Evolutionary conservation across 2,888 invertebrate species (phyloP).

Genomic region (Brassicogethes aeneus): DNA sequence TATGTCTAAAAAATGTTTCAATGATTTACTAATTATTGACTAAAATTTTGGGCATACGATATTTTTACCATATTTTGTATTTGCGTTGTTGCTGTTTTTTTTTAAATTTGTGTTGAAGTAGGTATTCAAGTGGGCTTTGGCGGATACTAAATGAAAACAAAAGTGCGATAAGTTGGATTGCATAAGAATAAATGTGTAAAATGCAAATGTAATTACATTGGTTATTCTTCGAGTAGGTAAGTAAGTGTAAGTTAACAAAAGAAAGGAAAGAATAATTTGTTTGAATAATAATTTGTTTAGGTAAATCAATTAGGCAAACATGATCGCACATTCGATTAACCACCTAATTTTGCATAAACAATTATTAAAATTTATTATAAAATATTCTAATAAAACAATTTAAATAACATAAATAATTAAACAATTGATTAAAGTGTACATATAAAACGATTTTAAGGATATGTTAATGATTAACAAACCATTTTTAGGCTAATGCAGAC

Average conservation of each 20-base stretch:
- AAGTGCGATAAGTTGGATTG: no score
- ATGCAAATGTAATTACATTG: no score
- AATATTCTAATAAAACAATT: conserved; percentile 21
- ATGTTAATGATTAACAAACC: neutral
- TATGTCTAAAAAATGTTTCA: no score
- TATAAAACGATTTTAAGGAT: neutral
- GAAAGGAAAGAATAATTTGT: conserved; percentile 4
- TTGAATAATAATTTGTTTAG: neutral
- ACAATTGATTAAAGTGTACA: conserved; percentile 15
- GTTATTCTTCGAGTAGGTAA: no score
- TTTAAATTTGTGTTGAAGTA: no score
- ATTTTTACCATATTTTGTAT: no score
- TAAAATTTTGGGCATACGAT: no score
- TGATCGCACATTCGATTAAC: conserved; percentile 11
- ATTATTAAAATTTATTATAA: conserved; percentile 25
- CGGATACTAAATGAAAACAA: no score
- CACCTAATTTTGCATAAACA: conserved; percentile 21
- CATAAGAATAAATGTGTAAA: no score
- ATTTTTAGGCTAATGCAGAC: neutral
- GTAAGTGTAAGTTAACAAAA: conserved; percentile 9
- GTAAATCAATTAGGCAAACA: neutral
- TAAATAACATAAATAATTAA: conserved; percentile 23
- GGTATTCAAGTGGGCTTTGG: no score
- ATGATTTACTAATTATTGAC: no score
- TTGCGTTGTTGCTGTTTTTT: no score